phyloP scores from a whole-genome alignment of 2,888 invertebrate species.

The Phlogophora meticulosa region DNA sequence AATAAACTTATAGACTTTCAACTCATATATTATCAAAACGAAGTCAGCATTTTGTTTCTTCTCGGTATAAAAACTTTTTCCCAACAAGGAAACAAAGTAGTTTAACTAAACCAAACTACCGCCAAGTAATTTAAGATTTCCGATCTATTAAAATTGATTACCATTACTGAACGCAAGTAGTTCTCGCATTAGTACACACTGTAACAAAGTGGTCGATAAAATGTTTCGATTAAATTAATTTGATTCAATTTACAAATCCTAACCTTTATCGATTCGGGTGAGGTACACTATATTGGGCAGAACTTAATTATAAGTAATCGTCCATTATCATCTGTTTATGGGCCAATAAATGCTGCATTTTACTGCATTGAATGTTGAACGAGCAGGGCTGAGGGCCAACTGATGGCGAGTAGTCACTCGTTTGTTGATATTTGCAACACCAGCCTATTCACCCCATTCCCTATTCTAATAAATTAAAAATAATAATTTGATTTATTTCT shows the following conservation, averaged over 20 bases:
- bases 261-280: constrained; percentile 23
- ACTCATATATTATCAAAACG: too few species aligned
- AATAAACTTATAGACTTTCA: too few species aligned
- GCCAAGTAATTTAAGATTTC: background rate
- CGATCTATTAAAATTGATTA: background rate
- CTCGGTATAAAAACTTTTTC: too few species aligned
- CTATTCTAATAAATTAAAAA: too few species aligned
- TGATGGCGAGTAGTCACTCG: too few species aligned
- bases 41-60: too few species aligned
- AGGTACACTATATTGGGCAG: background rate
- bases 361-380: too few species aligned
- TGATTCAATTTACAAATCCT: background rate
- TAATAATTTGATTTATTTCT: too few species aligned
- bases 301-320: background rate
- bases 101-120: background rate
- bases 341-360: background rate
- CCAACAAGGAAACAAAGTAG: too few species aligned
- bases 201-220: background rate
- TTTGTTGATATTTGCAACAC: too few species aligned
- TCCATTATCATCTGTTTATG: background rate
- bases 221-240: constrained; percentile 28
- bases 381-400: too few species aligned
- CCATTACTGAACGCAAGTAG: background rate
- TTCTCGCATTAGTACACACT: background rate
- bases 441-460: too few species aligned